Evolutionary conservation across 2,888 invertebrate species (phyloP).

Genomic region (Odontothrips loti): DNA sequence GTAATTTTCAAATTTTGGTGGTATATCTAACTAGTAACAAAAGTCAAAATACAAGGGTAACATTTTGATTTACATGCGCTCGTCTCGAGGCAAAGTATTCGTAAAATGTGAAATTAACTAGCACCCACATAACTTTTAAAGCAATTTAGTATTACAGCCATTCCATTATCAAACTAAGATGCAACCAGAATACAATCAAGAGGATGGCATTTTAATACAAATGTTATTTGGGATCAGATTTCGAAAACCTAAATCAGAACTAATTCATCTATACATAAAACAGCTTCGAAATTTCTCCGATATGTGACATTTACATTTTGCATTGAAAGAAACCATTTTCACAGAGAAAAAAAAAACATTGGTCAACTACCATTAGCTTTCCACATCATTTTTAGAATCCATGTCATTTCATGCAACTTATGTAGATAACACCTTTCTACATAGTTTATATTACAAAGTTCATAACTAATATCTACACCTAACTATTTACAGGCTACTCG

Average conservation of each 20-base stretch:
- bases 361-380: not conserved
- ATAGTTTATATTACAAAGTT: not conserved
- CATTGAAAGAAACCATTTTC: not conserved
- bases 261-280: not conserved
- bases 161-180: not conserved
- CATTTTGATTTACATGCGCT: constrained; percentile 12
- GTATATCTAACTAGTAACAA: constrained; percentile 17
- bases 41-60: constrained; percentile 1
- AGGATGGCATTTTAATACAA: too few species aligned
- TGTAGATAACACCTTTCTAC: not conserved
- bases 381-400: not conserved
- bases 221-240: too few species aligned
- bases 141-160: too few species aligned
- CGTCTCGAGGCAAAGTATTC: not conserved
- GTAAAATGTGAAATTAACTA: not conserved
- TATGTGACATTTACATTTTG: not conserved
- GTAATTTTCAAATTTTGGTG: constrained; percentile 4
- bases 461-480: not conserved
- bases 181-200: too few species aligned
- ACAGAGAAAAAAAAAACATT: not conserved
- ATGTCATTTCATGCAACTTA: not conserved
- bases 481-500: not conserved
- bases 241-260: not conserved
- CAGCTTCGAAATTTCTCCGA: not conserved
- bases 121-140: not conserved